Evolutionary conservation across 2,888 invertebrate species (phyloP).

Genomic region (Andrena trimmerana): DNA sequence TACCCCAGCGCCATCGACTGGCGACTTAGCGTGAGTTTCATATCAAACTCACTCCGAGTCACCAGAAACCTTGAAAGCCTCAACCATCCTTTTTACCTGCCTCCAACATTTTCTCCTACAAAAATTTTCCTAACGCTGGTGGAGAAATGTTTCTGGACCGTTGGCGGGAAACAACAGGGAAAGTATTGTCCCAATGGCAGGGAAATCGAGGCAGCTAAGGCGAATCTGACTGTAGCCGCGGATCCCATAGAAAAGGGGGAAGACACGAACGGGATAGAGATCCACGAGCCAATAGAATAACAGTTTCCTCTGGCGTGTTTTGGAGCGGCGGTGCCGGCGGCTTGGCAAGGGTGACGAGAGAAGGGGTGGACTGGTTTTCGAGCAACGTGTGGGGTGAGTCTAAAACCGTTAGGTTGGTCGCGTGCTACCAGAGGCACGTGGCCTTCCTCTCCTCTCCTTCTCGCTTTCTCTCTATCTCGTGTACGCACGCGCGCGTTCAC

Average conservation of each 20-base stretch:
- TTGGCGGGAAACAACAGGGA: slow-evolving; percentile 24
- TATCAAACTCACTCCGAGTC: no score
- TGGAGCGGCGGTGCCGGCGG: slow-evolving; percentile 71
- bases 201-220: slow-evolving; percentile 55
- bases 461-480: slow-evolving; percentile 51
- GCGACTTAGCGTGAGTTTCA: no score
- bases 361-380: slow-evolving; percentile 83
- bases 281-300: slow-evolving; percentile 81
- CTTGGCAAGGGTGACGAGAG: slow-evolving; percentile 80
- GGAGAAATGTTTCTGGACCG: background rate
- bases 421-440: slow-evolving; percentile 83
- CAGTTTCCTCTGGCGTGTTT: slow-evolving; percentile 80
- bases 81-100: no score
- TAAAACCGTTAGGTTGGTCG: slow-evolving; percentile 85
- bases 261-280: slow-evolving; percentile 73
- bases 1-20: no score
- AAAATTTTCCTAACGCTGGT: no score
- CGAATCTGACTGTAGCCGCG: slow-evolving; percentile 61
- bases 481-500: slow-evolving; percentile 66
- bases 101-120: no score
- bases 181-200: slow-evolving; percentile 62
- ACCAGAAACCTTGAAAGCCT: no score
- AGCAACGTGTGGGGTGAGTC: slow-evolving; percentile 79
- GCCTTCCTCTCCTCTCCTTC: slow-evolving; percentile 72
- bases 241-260: slow-evolving; percentile 70